Evolutionary conservation across 2,797 vertebrate genomes (phyloP).

Genomic region (Sphenopsis melanotis): DNA sequence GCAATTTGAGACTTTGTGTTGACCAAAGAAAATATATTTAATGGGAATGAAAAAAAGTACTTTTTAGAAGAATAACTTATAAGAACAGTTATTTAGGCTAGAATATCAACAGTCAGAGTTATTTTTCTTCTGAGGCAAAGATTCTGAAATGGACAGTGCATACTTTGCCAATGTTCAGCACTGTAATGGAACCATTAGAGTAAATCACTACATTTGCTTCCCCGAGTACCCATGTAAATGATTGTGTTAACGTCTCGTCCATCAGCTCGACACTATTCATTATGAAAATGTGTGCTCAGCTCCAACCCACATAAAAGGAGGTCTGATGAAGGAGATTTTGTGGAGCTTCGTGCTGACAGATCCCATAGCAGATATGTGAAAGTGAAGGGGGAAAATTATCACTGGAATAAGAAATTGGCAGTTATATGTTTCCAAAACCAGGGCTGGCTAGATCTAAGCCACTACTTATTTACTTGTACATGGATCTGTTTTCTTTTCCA

Average conservation of each 20-base stretch:
- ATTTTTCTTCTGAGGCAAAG: conserved; percentile 34
- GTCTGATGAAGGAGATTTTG: background rate
- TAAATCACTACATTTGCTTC: conserved; percentile 47
- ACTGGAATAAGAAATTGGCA: background rate
- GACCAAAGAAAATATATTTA: conserved; percentile 34
- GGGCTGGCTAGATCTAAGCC: background rate
- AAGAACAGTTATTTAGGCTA: conserved; percentile 26
- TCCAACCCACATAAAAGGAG: background rate
- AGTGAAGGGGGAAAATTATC: background rate
- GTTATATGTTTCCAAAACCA: background rate
- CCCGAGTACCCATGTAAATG: conserved; percentile 25
- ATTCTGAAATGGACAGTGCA: background rate
- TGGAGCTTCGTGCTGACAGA: background rate
- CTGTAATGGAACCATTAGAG: conserved; percentile 34
- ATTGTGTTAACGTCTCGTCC: background rate
- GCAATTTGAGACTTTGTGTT: conserved; percentile 32
- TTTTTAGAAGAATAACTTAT: conserved; percentile 20
- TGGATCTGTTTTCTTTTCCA: background rate
- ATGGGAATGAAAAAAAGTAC: background rate
- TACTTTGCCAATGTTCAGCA: background rate
- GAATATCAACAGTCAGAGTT: conserved; percentile 13
- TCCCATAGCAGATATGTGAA: background rate
- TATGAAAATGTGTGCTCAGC: background rate
- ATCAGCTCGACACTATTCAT: conserved; percentile 18
- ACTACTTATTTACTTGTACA: background rate